Evolutionary conservation across 2,888 invertebrate species (phyloP).

Genomic region (Acleris sparsana): DNA sequence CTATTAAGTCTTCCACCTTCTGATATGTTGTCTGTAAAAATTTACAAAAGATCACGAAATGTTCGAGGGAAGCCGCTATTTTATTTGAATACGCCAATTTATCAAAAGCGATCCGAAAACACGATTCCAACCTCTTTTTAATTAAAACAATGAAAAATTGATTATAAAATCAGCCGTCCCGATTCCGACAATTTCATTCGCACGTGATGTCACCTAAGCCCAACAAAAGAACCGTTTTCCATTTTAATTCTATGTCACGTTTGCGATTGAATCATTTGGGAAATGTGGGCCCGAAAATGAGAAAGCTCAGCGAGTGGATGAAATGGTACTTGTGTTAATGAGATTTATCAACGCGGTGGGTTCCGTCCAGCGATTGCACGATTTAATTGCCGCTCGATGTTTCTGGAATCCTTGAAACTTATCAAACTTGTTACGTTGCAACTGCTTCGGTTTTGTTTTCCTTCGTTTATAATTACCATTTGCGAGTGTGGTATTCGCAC

Average conservation of each 20-base stretch:
- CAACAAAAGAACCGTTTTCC: conserved; percentile 37
- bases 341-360: conserved; percentile 68
- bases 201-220: conserved; percentile 35
- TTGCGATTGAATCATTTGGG: conserved; percentile 63
- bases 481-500: background rate
- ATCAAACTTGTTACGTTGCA: conserved; percentile 43
- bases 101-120: conserved; percentile 1
- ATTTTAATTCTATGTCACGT: conserved; percentile 46
- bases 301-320: conserved; percentile 52
- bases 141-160: conserved; percentile 36
- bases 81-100: background rate
- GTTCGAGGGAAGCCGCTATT: too few species aligned
- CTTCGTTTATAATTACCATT: conserved; percentile 10
- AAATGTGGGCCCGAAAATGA: conserved; percentile 59
- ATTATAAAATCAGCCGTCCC: conserved; percentile 31
- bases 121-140: conserved; percentile 23
- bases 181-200: conserved; percentile 35
- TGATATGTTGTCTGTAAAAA: background rate
- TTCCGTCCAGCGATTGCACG: conserved; percentile 60
- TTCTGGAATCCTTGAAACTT: conserved; percentile 59
- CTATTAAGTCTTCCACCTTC: too few species aligned
- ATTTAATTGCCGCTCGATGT: conserved; percentile 61
- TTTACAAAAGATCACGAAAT: too few species aligned
- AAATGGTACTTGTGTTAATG: conserved; percentile 60
- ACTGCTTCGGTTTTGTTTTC: conserved; percentile 8